A percentile compares a stretch with the other conserved stretches of the same genome.
These are phyloP conservation scores for Conops quadrifasciatus DNA, from an alignment of 2,888 invertebrate species.

Conservation along the genomic window DNA sequence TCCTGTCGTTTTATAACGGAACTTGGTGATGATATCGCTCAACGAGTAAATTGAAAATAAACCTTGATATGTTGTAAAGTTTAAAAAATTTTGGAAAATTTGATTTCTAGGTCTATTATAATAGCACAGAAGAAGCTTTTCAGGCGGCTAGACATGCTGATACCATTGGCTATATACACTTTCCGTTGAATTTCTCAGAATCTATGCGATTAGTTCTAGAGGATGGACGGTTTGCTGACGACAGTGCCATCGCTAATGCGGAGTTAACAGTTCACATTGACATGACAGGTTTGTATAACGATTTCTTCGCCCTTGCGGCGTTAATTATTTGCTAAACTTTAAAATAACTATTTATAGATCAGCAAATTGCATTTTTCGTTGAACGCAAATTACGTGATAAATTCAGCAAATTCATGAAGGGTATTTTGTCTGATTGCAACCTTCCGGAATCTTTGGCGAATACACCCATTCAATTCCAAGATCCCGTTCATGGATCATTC, in stretches of 20 bases:
- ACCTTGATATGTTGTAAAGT: constrained; percentile 21
- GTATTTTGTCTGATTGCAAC: constrained; percentile 73
- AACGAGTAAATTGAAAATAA: constrained; percentile 52
- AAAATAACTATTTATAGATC: constrained; percentile 69
- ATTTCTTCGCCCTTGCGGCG: not conserved
- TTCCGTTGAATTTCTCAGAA: constrained; percentile 77
- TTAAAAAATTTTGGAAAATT: constrained; percentile 10
- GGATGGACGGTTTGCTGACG: constrained; percentile 69
- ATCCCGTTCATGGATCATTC: constrained; percentile 75
- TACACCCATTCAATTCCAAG: constrained; percentile 74
- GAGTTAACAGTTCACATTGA: constrained; percentile 77
- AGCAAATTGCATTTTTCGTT: constrained; percentile 81
- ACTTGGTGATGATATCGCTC: constrained; percentile 69
- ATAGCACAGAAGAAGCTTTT: constrained; percentile 68
- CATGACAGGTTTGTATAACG: constrained; percentile 71
- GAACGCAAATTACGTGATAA: constrained; percentile 75
- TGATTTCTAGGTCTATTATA: constrained; percentile 66
- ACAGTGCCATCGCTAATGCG: constrained; percentile 69
- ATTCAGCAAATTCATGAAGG: constrained; percentile 74
- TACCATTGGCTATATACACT: constrained; percentile 73
- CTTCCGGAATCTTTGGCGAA: constrained; percentile 69
- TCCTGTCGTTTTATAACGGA: constrained; percentile 72
- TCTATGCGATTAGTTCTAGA: constrained; percentile 70
- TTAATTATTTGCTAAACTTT: not conserved
- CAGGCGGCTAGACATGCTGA: constrained; percentile 68